Evolutionary conservation across 2,797 vertebrate species (phyloP), one percentile per base, ranked within the genome.

Genomic region (Garrulus glandarius): DNA sequence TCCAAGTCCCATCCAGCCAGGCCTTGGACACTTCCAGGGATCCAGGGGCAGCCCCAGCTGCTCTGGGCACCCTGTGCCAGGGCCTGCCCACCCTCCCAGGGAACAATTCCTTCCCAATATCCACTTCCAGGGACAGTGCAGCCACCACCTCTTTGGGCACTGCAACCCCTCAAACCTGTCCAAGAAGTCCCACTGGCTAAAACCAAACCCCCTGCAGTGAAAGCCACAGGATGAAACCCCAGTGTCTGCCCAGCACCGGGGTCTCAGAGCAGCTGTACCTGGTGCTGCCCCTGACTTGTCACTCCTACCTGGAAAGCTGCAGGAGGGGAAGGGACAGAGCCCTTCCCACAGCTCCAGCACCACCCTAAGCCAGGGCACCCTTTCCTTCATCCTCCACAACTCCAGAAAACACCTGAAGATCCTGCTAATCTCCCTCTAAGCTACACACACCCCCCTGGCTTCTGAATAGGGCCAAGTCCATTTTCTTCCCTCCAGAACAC

Each of bases 171-270:
- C 6, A 1, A 74, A 72, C 7, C 29, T 26, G 12, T 8, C 46
- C 37, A 11, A 64, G 46, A 13, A 60, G 29, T 22, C 7, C 32
- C 71, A 26, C 11, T 3, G 11, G 20, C 27, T 56, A 26, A 23
- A 80, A n/a, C 13, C 2, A 59, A 67, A 76, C 9, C 0, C 0
- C 4, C 22, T 3, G 7, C 59, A 50, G 52, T 2, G 2, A 65
- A 29, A 86, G 59, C 11, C n/a, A 16, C 37, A 16, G 1, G 9
- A n/a, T 5, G 61, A 65, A 69, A 63, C 4, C 56, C 19, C 12
- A 13, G 32, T 5, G 34, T 10, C 34, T 30, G 57, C 56, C 43
- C 17, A 18, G 26, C 23, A 10, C 43, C 10, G 30, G 19, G 6
- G 22, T 5, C 50, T 36, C 32, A 7, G 30, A 44, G 15, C 17